Evolutionary conservation across 2,888 invertebrate species (phyloP).

Genomic region (Drosophila acutilabella): DNA sequence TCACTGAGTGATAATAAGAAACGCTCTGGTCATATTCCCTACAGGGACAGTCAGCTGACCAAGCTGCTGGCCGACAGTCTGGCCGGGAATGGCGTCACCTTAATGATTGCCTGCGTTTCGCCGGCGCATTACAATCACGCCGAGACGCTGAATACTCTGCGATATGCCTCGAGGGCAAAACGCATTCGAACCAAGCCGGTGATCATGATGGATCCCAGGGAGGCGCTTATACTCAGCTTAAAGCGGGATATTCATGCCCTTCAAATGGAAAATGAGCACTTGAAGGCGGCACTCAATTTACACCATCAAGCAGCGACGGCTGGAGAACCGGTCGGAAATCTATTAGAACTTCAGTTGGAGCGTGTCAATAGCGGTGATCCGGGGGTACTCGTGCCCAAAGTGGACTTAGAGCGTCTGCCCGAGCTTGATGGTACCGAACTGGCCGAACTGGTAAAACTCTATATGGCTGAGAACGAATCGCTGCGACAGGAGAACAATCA

Average conservation of each 20-base stretch:
- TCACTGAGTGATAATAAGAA: conserved; percentile 93
- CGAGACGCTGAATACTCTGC: conserved; percentile 95
- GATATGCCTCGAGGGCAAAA: conserved; percentile 96
- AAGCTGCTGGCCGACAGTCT: conserved; percentile 96
- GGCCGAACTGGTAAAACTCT: conserved; percentile 93
- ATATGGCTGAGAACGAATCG: conserved; percentile 92
- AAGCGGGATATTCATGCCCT: conserved; percentile 94
- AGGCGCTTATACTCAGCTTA: conserved; percentile 94
- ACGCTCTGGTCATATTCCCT: conserved; percentile 94
- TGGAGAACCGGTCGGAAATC: conserved; percentile 55
- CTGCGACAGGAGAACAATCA: conserved; percentile 94
- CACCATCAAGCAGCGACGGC: conserved; percentile 86
- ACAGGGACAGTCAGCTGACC: conserved; percentile 96
- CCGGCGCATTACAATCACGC: conserved; percentile 93
- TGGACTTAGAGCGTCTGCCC: conserved; percentile 90
- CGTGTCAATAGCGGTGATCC: conserved; percentile 59
- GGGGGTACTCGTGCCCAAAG: conserved; percentile 85
- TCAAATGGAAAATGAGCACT: conserved; percentile 94
- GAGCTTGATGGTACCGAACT: conserved; percentile 92
- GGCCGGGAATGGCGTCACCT: conserved; percentile 96
- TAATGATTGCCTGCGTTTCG: conserved; percentile 98
- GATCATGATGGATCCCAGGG: conserved; percentile 97
- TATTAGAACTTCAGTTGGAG: conserved; percentile 61
- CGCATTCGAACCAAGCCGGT: conserved; percentile 96
- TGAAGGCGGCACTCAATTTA: conserved; percentile 90